Evolutionary conservation across 2,797 vertebrate genomes (phyloP).

Genomic region (Helostoma temminkii): DNA sequence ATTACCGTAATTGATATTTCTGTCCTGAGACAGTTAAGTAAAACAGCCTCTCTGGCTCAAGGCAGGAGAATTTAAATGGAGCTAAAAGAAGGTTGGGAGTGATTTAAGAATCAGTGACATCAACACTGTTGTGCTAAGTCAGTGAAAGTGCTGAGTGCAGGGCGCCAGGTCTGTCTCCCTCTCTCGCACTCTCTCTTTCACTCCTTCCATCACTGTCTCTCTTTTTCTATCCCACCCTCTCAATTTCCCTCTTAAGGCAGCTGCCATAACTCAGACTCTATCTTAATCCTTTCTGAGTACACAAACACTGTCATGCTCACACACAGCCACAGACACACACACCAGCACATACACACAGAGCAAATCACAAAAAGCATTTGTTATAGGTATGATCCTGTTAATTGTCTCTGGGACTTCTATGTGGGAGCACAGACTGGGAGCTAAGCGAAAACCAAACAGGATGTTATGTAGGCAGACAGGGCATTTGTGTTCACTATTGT

Average conservation of each 20-base stretch:
- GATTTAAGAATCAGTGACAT: slow-evolving; percentile 81
- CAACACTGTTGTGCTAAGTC: slow-evolving; percentile 71
- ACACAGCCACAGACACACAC: not conserved
- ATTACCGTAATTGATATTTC: slow-evolving; percentile 77
- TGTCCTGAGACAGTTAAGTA: slow-evolving; percentile 75
- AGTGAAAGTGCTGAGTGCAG: slow-evolving; percentile 78
- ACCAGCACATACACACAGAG: not conserved
- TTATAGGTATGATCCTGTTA: slow-evolving; percentile 40
- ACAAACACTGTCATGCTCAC: slow-evolving; percentile 28
- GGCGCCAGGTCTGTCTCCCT: slow-evolving; percentile 55
- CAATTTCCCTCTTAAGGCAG: slow-evolving; percentile 62
- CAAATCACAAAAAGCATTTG: slow-evolving; percentile 50
- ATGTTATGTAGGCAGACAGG: slow-evolving; percentile 26
- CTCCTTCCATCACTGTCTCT: slow-evolving; percentile 63
- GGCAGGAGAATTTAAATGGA: slow-evolving; percentile 75
- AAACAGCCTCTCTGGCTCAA: slow-evolving; percentile 74
- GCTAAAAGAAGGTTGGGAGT: slow-evolving; percentile 66
- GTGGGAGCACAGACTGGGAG: slow-evolving; percentile 36
- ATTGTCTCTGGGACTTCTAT: slow-evolving; percentile 35
- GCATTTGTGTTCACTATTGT: slow-evolving; percentile 23
- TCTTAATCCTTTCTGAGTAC: slow-evolving; percentile 71
- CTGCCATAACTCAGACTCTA: slow-evolving; percentile 71
- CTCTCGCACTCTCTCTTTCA: slow-evolving; percentile 31
- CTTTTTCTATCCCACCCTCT: slow-evolving; percentile 49
- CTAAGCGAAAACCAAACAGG: slow-evolving; percentile 29